phyloP scores from a whole-genome alignment of 2,888 invertebrate genomes.

The Machimus atricapillus region DNA sequence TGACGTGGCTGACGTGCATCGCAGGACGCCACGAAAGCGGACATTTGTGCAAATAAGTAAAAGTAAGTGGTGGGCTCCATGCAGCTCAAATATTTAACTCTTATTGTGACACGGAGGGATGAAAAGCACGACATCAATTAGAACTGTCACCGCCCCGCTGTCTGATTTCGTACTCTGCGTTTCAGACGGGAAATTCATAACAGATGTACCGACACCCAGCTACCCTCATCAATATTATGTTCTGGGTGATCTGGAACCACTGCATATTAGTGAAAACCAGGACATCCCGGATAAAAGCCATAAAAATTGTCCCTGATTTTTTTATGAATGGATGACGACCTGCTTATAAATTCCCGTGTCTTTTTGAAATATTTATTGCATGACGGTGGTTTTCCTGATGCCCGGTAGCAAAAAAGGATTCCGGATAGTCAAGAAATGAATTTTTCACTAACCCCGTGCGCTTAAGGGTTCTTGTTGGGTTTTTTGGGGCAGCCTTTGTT shows the following conservation, averaged over 20 bases:
- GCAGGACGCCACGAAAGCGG: neutral
- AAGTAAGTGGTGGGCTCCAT: constrained; percentile 45
- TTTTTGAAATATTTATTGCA: constrained; percentile 37
- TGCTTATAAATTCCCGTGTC: constrained; percentile 21
- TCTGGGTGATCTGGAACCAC: constrained; percentile 8
- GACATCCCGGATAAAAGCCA: constrained; percentile 11
- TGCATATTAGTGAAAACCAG: constrained; percentile 9
- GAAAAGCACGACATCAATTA: constrained; percentile 46
- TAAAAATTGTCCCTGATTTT: constrained; percentile 24
- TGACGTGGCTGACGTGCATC: constrained; percentile 29
- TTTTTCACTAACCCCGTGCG: neutral
- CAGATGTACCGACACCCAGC: constrained; percentile 26
- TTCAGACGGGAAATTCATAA: constrained; percentile 15
- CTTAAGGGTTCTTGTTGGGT: neutral
- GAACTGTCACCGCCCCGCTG: constrained; percentile 41
- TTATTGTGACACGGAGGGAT: constrained; percentile 45
- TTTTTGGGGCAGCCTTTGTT: neutral
- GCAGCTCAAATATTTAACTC: constrained; percentile 45
- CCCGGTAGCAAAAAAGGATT: neutral
- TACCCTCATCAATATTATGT: constrained; percentile 33
- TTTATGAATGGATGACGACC: neutral
- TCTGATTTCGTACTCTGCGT: neutral
- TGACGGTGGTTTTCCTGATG: constrained; percentile 4
- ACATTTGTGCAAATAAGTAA: constrained; percentile 46
- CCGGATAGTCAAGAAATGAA: neutral